Evolutionary conservation across 2,113 vertebrate species (phyloP).

Genomic region (Pycnonotus jocosus): DNA sequence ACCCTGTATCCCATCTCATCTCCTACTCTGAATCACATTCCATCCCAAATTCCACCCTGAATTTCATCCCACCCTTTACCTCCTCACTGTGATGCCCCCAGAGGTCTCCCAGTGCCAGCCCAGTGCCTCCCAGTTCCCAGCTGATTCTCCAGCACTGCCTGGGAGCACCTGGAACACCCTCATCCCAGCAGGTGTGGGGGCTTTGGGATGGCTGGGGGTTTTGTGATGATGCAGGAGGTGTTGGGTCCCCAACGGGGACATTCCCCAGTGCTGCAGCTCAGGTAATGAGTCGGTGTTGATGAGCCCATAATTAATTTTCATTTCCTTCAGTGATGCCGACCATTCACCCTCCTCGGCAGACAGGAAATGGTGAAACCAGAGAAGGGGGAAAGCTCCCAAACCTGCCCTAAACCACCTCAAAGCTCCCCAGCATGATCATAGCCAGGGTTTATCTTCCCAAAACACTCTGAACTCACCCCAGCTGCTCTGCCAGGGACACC

Average conservation of each 20-base stretch:
- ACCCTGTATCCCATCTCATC: neutral
- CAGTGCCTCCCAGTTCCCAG: neutral
- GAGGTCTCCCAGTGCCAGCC: neutral
- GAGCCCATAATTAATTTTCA: neutral
- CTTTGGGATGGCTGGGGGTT: neutral
- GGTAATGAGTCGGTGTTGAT: neutral
- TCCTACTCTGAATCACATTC: too few relatives aligned
- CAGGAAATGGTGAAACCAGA: neutral
- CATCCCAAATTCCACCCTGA: neutral
- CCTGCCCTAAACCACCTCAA: neutral
- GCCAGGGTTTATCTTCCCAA: neutral
- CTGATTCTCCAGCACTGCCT: neutral
- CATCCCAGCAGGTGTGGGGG: accelerated
- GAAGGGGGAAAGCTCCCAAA: neutral
- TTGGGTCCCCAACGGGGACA: accelerated
- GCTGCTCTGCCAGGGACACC: neutral
- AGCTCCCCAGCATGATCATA: neutral
- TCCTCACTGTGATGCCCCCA: accelerated
- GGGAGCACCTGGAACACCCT: neutral
- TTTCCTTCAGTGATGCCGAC: neutral
- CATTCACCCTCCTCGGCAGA: accelerated
- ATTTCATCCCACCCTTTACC: too few relatives aligned
- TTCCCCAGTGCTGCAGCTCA: neutral
- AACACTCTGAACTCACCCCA: accelerated
- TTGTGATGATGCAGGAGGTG: accelerated